Percentiles rank a stretch among this genome's conserved stretches.
These are phyloP conservation scores for Melanotaenia maccullochi DNA, from an alignment of 2,797 vertebrate species.

Conservation along the genomic window DNA sequence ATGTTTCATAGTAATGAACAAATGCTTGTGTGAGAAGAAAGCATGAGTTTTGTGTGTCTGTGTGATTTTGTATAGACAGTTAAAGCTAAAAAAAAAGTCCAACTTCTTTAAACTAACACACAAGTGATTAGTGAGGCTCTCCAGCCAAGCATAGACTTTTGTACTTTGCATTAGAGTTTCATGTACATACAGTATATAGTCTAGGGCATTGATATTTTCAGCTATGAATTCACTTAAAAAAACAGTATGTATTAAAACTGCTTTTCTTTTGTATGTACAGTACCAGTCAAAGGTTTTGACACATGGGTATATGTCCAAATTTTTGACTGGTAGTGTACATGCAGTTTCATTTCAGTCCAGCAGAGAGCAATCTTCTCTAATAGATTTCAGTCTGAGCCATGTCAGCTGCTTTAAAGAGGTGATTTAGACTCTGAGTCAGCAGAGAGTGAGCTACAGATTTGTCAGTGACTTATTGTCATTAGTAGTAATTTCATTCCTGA, in stretches of 20 bases:
- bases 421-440: conserved; percentile 58
- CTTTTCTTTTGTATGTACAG: no score
- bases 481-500: conserved; percentile 3
- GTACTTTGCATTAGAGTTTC: background rate
- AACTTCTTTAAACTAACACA: conserved; percentile 11
- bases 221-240: background rate
- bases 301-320: no score
- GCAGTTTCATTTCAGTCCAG: conserved; percentile 57
- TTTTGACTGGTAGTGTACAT: conserved; percentile 3
- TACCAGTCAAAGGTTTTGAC: no score
- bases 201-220: background rate
- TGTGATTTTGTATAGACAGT: background rate
- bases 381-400: conserved; percentile 31
- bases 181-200: background rate
- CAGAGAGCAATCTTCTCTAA: conserved; percentile 66
- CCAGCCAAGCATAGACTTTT: background rate
- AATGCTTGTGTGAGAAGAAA: background rate
- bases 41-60: background rate
- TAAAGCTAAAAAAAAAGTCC: conserved; percentile 12
- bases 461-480: conserved; percentile 3
- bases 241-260: background rate
- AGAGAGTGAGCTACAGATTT: conserved; percentile 28
- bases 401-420: conserved; percentile 26
- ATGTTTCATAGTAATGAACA: conserved; percentile 5
- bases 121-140: background rate